Percentiles rank a stretch among this genome's conserved stretches.
Conservation (phyloP, 1,140 invertebrate species). For the Catajapyx aquilonaris region DNA sequence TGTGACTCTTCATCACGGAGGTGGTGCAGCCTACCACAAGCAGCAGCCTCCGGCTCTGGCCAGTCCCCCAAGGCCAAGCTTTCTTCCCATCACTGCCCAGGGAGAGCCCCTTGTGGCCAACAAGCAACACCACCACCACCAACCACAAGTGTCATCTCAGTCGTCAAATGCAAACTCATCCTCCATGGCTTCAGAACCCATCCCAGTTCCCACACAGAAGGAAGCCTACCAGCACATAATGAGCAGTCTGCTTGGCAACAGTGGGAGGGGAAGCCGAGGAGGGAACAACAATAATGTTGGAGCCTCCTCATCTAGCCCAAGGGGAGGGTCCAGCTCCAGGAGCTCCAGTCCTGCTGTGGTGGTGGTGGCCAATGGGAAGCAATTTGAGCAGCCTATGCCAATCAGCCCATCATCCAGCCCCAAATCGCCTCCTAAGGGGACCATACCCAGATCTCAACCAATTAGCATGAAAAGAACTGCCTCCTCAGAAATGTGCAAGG, state of each 20-base stretch:
- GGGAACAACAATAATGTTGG: constrained; percentile 4
- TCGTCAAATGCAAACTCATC: neutral
- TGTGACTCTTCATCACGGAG: too few relatives aligned
- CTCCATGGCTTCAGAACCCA: constrained; percentile 32
- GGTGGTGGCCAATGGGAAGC: too few relatives aligned
- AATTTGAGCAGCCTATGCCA: too few relatives aligned
- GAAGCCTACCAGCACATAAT: constrained; percentile 26
- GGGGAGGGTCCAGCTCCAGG: neutral
- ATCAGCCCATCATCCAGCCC: constrained; percentile 4
- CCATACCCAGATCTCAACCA: constrained; percentile 56
- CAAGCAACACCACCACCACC: neutral
- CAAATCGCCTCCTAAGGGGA: constrained; percentile 10
- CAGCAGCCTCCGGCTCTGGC: too few relatives aligned
- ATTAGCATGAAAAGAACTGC: constrained; percentile 48
- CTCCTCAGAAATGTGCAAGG: constrained; percentile 27
- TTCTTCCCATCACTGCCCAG: constrained; percentile 31
- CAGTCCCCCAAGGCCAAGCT: constrained; percentile 43
- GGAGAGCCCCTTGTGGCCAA: constrained; percentile 2
- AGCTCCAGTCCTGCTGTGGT: constrained; percentile 5
- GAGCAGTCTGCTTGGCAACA: constrained; percentile 12
- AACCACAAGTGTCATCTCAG: neutral
- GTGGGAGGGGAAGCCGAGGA: neutral
- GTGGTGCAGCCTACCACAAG: too few relatives aligned
- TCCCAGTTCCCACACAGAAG: constrained; percentile 53
- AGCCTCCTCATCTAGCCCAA: neutral